Percentiles rank a stretch among this genome's conserved stretches.
These are phyloP conservation scores for Schrankia costaestrigalis DNA, from an alignment of 2,888 invertebrate genomes.

Conservation along the genomic window DNA sequence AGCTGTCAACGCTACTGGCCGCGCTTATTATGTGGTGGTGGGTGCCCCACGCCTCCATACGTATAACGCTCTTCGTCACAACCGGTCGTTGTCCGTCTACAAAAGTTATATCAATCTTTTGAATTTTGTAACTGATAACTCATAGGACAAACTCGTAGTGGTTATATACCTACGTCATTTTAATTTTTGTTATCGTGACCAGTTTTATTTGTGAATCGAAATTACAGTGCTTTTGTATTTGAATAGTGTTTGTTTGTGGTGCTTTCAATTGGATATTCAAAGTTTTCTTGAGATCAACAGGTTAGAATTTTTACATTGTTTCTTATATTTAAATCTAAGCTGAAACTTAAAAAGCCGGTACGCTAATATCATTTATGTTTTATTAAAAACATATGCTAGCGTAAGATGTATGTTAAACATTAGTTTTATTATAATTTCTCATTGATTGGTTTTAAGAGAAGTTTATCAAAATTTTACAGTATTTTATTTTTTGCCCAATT, in stretches of 20 bases:
- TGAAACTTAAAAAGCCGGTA: no score
- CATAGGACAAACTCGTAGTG: slow-evolving; percentile 42
- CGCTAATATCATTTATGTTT: no score
- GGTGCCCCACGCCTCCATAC: slow-evolving; percentile 50
- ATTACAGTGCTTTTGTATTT: slow-evolving; percentile 9
- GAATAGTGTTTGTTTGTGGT: slow-evolving; percentile 4
- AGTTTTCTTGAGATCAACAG: neutral
- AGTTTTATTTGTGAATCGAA: slow-evolving; percentile 14
- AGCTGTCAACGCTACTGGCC: slow-evolving; percentile 31
- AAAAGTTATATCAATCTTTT: slow-evolving; percentile 51
- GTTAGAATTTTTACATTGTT: no score
- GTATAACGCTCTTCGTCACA: slow-evolving; percentile 43
- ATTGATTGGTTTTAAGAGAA: no score
- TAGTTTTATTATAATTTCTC: no score
- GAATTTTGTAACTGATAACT: slow-evolving; percentile 62
- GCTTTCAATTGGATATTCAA: neutral
- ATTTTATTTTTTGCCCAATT: no score
- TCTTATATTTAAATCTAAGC: no score
- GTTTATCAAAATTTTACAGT: no score
- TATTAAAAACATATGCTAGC: no score
- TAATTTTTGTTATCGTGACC: slow-evolving; percentile 6
- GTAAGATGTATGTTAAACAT: no score
- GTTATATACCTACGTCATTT: slow-evolving; percentile 41
- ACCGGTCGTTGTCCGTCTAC: slow-evolving; percentile 40
- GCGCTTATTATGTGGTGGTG: slow-evolving; percentile 42